A percentile compares a stretch with the other conserved stretches of the same genome.
Conservation (phyloP, 2,113 vertebrate species). For the Charina bottae region DNA sequence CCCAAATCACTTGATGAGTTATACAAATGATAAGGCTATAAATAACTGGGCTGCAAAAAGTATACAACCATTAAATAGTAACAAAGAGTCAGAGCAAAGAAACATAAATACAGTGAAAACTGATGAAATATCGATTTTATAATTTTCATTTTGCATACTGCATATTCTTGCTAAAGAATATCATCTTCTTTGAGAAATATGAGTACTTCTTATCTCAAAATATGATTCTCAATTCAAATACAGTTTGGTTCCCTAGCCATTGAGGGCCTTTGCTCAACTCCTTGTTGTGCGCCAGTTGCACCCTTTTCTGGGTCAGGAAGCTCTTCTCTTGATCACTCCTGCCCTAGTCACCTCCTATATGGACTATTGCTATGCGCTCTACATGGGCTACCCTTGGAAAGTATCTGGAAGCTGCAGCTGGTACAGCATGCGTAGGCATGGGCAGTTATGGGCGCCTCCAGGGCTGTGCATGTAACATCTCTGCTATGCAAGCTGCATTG, state of each 20-base stretch:
- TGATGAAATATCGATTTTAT: constrained; percentile 17
- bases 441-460: too few species aligned
- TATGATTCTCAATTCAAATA: constrained; percentile 19
- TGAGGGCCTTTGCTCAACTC: too few species aligned
- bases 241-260: neutral
- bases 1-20: neutral
- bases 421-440: too few species aligned
- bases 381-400: too few species aligned
- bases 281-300: too few species aligned
- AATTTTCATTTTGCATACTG: neutral
- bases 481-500: too few species aligned
- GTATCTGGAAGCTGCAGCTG: too few species aligned
- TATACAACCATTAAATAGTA: neutral
- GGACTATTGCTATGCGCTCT: too few species aligned
- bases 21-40: neutral
- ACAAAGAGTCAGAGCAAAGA: neutral
- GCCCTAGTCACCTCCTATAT: too few species aligned
- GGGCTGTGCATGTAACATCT: too few species aligned
- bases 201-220: neutral
- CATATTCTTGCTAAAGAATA: constrained; percentile 21
- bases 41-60: neutral
- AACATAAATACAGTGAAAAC: constrained; percentile 24
- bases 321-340: too few species aligned
- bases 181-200: neutral
- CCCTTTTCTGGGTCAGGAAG: too few species aligned